Evolutionary conservation across 2,888 invertebrate species (phyloP), one percentile per base, ranked within the genome.

Genomic region (Agrotis puta): DNA sequence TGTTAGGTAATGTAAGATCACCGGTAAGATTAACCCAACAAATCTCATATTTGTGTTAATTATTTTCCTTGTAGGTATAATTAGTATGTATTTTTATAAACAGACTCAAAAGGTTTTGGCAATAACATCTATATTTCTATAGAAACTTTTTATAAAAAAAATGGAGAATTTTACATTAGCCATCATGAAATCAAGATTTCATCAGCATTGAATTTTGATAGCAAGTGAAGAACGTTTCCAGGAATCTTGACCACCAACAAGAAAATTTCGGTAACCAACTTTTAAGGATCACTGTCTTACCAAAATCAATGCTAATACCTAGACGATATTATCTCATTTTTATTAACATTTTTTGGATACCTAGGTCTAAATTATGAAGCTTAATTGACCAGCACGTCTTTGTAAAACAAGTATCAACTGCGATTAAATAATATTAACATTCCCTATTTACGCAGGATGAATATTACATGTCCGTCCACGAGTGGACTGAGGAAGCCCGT

Each of bases 401-500:
- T 72, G 11, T 14, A 27, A 7, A 22, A n/a, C n/a, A n/a, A n/a
- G n/a, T 27, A 58, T 27, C 11, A n/a, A 13, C 13, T 22, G 13
- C 47, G 6, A 20, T 45, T 39, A 14, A 39, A 51, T 22, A 20
- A 48, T 45, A 51, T 33, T 64, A 63, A 79, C 45, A 39, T 47
- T 33, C n/a, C n/a, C 54, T 80, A 67, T 84, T 77, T 81, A 86
- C 66, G 75, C 91, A 95, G 94, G 94, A 94, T 50, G 87, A 92
- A 79, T 93, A 93, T 88, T 93, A 94, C 88, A 89, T 88, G 90
- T 90, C 93, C 27, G 88, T 89, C 73, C 88, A 91, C 71, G 94
- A 95, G 68, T 95, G 94, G 94, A 82, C 89, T 7, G 94, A 92
- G 39, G 90, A 90, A 61, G 92, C 91, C 45, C 93, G 94, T 69